Percentiles rank a stretch among this genome's conserved stretches.
Evolutionary conservation across 2,797 vertebrate genomes (phyloP).

Genomic region (Monodelphis domestica): DNA sequence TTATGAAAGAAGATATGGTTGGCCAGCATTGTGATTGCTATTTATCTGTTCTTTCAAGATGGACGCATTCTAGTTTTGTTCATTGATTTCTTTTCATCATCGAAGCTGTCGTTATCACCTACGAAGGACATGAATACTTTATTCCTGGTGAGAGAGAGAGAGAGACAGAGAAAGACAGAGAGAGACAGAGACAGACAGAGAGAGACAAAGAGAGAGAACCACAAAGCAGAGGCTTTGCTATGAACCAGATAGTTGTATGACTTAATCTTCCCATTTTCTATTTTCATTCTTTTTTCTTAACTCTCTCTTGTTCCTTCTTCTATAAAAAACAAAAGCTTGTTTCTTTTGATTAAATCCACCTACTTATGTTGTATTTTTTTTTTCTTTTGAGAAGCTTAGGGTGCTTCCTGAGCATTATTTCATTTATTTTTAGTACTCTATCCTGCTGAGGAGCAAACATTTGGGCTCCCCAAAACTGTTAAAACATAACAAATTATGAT

Average conservation of each 20-base stretch:
- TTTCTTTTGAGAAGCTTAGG: slow-evolving; percentile 11
- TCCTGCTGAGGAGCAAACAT: neutral
- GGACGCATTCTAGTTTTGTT: neutral
- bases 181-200: no score
- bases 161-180: no score
- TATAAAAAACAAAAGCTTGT: neutral
- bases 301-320: neutral
- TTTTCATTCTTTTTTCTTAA: neutral
- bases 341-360: neutral
- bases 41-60: neutral
- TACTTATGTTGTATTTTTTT: neutral
- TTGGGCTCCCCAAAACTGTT: neutral
- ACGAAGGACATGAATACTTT: neutral
- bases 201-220: neutral
- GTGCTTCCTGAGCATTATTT: neutral
- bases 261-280: neutral
- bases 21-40: neutral
- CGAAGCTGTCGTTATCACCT: neutral
- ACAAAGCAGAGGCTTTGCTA: neutral
- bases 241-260: neutral
- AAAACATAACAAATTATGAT: neutral
- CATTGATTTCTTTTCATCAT: neutral
- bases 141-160: neutral
- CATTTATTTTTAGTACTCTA: slow-evolving; percentile 34
- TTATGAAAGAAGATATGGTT: neutral